phyloP scores from a whole-genome alignment of 2,888 invertebrate species.

The Morinoia aosen region DNA sequence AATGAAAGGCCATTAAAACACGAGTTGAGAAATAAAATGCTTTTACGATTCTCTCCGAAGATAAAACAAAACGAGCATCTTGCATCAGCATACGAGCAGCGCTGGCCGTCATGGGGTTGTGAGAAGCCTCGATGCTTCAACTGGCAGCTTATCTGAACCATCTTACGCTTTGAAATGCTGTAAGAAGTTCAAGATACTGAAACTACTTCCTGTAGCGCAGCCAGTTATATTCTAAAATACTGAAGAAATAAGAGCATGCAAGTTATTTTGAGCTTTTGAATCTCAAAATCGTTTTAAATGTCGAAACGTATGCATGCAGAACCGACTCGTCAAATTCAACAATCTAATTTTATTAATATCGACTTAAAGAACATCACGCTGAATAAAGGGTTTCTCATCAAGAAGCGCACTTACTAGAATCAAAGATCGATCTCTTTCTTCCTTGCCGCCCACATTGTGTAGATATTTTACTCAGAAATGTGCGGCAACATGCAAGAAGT shows the following conservation, averaged over 20 bases:
- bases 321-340: not conserved
- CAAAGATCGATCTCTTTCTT: not conserved
- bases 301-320: not conserved
- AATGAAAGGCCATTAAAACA: not conserved
- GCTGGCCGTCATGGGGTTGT: not conserved
- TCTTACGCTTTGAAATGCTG: not conserved
- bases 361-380: not conserved
- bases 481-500: not conserved
- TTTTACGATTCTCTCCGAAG: not conserved
- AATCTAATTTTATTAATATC: not conserved
- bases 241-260: not conserved
- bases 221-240: not conserved
- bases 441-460: not conserved
- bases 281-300: not conserved
- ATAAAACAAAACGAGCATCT: not conserved
- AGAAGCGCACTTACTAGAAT: not conserved
- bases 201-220: not conserved
- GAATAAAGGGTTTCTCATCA: no score
- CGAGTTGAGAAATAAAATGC: not conserved
- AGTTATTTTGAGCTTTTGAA: not conserved
- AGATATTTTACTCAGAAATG: not conserved
- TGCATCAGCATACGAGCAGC: not conserved
- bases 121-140: not conserved
- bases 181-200: not conserved
- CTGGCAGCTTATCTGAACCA: not conserved